phyloP scores from a whole-genome alignment of 23 tunicate species.

The Trididemnum clinides region DNA sequence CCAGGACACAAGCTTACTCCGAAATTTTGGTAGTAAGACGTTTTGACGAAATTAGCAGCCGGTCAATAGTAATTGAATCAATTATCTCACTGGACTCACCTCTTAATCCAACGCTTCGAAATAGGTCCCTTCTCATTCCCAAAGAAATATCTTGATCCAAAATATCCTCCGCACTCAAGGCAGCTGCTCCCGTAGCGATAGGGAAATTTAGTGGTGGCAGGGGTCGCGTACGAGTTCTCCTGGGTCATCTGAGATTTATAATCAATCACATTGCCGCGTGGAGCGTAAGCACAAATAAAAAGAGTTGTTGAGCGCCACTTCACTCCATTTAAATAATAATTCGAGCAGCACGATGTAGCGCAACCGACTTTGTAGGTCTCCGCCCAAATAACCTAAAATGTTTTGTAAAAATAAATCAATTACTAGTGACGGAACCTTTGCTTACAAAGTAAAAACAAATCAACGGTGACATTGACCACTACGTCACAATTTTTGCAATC shows the following conservation, averaged over 20 bases:
- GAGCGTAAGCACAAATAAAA: slow-evolving; percentile 79
- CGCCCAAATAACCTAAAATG: slow-evolving; percentile 80
- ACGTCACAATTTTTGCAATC: no score
- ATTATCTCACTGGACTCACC: no score
- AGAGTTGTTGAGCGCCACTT: slow-evolving; percentile 54
- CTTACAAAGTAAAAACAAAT: no score
- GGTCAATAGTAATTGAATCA: no score
- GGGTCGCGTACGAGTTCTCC: slow-evolving; percentile 2
- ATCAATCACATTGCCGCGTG: slow-evolving; percentile 68
- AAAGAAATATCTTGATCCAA: slow-evolving; percentile 19
- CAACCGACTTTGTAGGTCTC: slow-evolving; percentile 83
- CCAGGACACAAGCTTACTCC: no score
- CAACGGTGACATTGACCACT: no score
- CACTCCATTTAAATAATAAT: slow-evolving; percentile 54
- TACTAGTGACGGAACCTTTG: no score
- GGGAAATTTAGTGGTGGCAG: slow-evolving; percentile 27
- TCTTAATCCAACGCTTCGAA: no score
- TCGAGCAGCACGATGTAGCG: slow-evolving; percentile 53
- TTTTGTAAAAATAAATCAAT: no score
- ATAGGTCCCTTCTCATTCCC: no score
- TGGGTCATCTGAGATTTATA: background rate
- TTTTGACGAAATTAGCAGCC: no score
- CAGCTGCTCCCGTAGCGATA: slow-evolving; percentile 44
- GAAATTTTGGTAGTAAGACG: no score
- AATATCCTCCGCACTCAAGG: slow-evolving; percentile 32